Evolutionary conservation across 2,797 vertebrate genomes (phyloP).

Genomic region (Myiotriccus ornatus): DNA sequence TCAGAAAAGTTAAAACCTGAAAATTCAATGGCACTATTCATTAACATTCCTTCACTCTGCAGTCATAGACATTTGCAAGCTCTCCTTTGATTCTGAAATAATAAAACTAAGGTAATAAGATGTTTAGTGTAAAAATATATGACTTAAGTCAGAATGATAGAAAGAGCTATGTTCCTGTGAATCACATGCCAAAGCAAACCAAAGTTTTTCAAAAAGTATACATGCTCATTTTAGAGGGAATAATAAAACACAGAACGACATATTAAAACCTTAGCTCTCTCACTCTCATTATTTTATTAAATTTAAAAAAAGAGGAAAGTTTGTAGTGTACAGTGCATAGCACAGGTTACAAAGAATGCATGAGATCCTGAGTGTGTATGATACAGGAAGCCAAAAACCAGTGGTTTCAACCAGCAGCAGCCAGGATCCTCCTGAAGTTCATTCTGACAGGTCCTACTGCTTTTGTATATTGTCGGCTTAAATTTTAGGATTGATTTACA

Average conservation of each 20-base stretch:
- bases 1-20: constrained; percentile 72
- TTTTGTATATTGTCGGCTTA: not conserved
- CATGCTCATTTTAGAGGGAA: constrained; percentile 62
- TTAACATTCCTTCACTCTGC: constrained; percentile 75
- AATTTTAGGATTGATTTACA: constrained; percentile 4
- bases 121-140: constrained; percentile 81
- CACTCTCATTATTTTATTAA: constrained; percentile 57
- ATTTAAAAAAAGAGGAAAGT: not conserved
- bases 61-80: constrained; percentile 72
- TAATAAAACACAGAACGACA: constrained; percentile 59
- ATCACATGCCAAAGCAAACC: constrained; percentile 69
- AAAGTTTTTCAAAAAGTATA: constrained; percentile 55
- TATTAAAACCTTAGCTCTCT: constrained; percentile 57
- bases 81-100: constrained; percentile 77
- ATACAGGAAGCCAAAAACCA: not conserved
- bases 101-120: constrained; percentile 77
- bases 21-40: constrained; percentile 73
- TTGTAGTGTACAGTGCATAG: not conserved
- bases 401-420: not conserved
- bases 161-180: constrained; percentile 60
- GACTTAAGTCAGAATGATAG: constrained; percentile 75
- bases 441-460: constrained; percentile 10
- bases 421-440: not conserved
- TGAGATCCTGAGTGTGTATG: not conserved
- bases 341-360: not conserved